These are phyloP conservation scores for Bombyx mori DNA, from an alignment of 1,140 invertebrate species.

Conservation along the genomic window DNA sequence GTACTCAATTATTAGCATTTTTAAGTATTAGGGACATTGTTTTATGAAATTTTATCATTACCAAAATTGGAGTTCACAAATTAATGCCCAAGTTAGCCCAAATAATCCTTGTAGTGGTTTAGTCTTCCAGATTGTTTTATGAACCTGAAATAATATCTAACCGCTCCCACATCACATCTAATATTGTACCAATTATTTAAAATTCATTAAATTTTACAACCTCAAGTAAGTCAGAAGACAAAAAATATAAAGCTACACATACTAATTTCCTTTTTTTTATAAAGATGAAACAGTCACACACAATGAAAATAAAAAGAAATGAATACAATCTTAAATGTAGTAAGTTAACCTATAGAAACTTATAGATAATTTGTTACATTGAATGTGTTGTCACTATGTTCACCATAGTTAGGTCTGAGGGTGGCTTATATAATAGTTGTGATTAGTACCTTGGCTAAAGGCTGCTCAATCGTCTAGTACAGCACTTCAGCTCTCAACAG, in stretches of 20 bases:
- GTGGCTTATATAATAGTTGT: conserved; percentile 37
- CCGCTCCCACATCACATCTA: conserved; percentile 30
- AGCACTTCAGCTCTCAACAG: conserved; percentile 44
- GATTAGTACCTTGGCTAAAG: conserved; percentile 60
- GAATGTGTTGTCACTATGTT: conserved; percentile 54
- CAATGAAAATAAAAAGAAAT: conserved; percentile 16
- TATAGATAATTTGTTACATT: conserved; percentile 57
- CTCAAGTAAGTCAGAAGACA: no score
- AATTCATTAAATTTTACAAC: no score
- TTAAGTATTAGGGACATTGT: background rate
- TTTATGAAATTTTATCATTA: conserved; percentile 28
- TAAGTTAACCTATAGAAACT: conserved; percentile 34
- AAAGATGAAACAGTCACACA: conserved; percentile 1
- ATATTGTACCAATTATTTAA: no score
- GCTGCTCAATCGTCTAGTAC: conserved; percentile 37
- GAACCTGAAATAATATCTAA: conserved; percentile 55
- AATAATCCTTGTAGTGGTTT: conserved; percentile 39
- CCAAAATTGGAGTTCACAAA: conserved; percentile 46
- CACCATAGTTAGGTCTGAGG: conserved; percentile 58
- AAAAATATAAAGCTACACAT: no score
- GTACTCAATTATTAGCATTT: background rate
- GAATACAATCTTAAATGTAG: conserved; percentile 30
- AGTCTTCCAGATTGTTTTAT: conserved; percentile 40
- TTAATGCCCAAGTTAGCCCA: conserved; percentile 51
- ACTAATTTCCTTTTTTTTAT: background rate